These are phyloP conservation scores for Stegastes partitus DNA, from an alignment of 2,113 vertebrate species.

Conservation along the genomic window DNA sequence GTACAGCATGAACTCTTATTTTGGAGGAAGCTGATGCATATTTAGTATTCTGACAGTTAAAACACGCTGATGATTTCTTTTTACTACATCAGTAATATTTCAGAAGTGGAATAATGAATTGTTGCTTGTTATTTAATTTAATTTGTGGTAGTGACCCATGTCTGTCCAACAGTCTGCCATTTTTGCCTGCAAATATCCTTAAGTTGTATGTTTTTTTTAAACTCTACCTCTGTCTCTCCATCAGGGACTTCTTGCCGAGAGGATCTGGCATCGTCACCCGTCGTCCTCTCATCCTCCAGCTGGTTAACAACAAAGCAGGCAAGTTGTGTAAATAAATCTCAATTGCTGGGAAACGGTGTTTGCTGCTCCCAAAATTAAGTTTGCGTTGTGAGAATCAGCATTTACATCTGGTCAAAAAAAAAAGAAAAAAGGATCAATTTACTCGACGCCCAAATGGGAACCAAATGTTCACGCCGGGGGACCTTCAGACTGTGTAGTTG, in stretches of 20 bases:
- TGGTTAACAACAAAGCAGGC: constrained; percentile 95
- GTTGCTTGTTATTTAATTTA: neutral
- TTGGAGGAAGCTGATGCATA: neutral
- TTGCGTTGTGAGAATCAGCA: no score
- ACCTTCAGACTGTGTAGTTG: no score
- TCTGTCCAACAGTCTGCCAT: neutral
- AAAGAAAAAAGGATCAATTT: no score
- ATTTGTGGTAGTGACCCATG: neutral
- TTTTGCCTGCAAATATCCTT: neutral
- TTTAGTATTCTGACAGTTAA: neutral
- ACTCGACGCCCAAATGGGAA: no score
- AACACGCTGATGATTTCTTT: neutral
- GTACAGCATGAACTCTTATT: neutral
- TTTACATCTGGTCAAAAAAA: no score
- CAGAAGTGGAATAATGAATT: no score
- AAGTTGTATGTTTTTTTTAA: constrained; percentile 9
- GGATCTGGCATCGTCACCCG: constrained; percentile 96
- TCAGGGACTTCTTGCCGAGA: constrained; percentile 94
- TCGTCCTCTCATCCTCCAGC: constrained; percentile 94
- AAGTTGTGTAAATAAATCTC: constrained; percentile 12
- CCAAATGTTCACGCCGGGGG: no score
- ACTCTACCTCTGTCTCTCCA: constrained; percentile 14
- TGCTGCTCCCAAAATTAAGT: no score
- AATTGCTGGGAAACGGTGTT: neutral
- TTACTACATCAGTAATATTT: neutral